These are phyloP conservation scores for Triplophysa siluroides DNA, from an alignment of 2,113 vertebrate genomes.

Conservation along the genomic window DNA sequence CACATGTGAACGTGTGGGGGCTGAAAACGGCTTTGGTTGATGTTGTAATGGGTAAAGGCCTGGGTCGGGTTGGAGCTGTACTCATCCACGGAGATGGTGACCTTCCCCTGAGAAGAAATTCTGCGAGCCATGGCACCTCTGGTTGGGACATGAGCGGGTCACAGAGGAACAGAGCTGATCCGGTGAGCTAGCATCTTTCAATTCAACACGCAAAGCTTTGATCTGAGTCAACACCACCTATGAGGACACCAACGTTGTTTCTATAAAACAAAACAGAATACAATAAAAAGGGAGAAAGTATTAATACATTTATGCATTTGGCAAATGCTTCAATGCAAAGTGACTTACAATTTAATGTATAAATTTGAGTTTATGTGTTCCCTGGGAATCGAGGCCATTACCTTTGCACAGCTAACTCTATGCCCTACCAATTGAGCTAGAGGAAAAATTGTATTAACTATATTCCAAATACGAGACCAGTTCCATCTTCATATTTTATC, in stretches of 20 bases:
- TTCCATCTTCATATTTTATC: too few relatives aligned
- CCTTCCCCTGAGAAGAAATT: constrained; percentile 90
- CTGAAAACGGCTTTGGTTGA: constrained; percentile 92
- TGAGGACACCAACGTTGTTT: neutral
- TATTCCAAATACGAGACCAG: too few relatives aligned
- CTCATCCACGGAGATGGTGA: constrained; percentile 87
- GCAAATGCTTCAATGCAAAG: too few relatives aligned
- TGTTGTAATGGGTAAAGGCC: constrained; percentile 91
- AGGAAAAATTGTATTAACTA: too few relatives aligned
- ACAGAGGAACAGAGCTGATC: constrained; percentile 74
- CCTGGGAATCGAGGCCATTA: too few relatives aligned
- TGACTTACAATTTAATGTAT: too few relatives aligned
- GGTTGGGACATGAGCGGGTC: constrained; percentile 83
- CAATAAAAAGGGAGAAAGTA: neutral
- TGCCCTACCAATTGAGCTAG: too few relatives aligned
- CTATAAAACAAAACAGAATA: neutral
- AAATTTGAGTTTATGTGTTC: too few relatives aligned
- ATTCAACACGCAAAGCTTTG: constrained; percentile 55
- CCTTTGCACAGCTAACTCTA: too few relatives aligned
- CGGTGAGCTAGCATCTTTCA: constrained; percentile 75
- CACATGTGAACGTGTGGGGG: constrained; percentile 91
- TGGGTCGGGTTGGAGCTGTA: constrained; percentile 92
- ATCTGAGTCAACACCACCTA: constrained; percentile 62
- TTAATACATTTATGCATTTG: neutral
- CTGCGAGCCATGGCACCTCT: constrained; percentile 89